A percentile compares a stretch with the other conserved stretches of the same genome.
Evolutionary conservation across 2,888 invertebrate genomes (phyloP).

Genomic region (Vandiemenella viatica): DNA sequence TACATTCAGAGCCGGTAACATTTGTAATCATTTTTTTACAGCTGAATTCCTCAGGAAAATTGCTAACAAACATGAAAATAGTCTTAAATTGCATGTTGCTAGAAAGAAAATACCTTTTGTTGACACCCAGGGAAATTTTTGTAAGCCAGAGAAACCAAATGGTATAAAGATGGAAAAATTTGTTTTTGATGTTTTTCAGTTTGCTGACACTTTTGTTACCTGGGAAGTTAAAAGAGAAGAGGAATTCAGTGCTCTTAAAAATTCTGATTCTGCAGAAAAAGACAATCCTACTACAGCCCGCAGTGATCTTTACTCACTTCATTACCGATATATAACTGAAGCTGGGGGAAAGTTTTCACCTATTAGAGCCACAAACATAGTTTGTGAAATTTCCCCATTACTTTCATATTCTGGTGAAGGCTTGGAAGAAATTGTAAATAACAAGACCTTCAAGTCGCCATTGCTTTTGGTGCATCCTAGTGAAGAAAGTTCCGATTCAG

Average conservation of each 20-base stretch:
- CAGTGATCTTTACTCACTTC: slow-evolving; percentile 58
- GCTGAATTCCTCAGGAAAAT: slow-evolving; percentile 67
- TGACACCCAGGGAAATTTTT: slow-evolving; percentile 49
- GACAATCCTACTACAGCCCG: slow-evolving; percentile 84
- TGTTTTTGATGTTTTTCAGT: slow-evolving; percentile 95
- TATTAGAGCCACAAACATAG: slow-evolving; percentile 33
- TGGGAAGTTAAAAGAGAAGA: slow-evolving; percentile 83
- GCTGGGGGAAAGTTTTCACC: slow-evolving; percentile 64
- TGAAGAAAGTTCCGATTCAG: too few relatives aligned
- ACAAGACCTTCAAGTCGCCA: slow-evolving; percentile 5
- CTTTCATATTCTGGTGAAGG: slow-evolving; percentile 85
- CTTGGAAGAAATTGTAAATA: slow-evolving; percentile 30
- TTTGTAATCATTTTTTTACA: slow-evolving; percentile 96
- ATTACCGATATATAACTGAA: slow-evolving; percentile 60
- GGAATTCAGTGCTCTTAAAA: slow-evolving; percentile 96
- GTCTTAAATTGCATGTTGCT: slow-evolving; percentile 83
- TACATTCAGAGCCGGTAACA: slow-evolving; percentile 88
- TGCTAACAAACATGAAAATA: slow-evolving; percentile 49
- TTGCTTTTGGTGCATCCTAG: slow-evolving; percentile 1
- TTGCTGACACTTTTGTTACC: slow-evolving; percentile 77
- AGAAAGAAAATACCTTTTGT: slow-evolving; percentile 92
- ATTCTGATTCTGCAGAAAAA: slow-evolving; percentile 70
- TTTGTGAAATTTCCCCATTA: slow-evolving; percentile 83
- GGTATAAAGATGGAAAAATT: slow-evolving; percentile 99
- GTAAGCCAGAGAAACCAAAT: slow-evolving; percentile 69